These are phyloP conservation scores for Urocitellus parryii DNA, from an alignment of 2,113 vertebrate species.

Conservation along the genomic window DNA sequence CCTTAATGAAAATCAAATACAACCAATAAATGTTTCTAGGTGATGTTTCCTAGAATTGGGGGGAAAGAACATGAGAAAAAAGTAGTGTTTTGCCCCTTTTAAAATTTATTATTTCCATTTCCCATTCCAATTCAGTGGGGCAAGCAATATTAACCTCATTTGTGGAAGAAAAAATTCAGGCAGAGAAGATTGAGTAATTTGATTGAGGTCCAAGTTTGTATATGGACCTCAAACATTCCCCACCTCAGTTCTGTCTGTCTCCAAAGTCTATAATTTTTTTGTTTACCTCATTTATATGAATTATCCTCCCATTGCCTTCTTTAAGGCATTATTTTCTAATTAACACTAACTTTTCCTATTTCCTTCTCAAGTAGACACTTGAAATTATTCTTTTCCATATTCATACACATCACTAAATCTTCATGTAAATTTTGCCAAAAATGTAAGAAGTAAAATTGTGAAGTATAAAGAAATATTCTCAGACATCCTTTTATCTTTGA, in stretches of 20 bases:
- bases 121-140: neutral
- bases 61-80: neutral
- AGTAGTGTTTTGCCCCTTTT: neutral
- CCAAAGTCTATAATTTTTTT: neutral
- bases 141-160: neutral
- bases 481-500: neutral
- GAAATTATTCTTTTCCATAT: neutral
- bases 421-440: neutral
- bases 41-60: neutral
- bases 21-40: neutral
- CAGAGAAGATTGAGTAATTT: neutral
- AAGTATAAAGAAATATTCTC: neutral
- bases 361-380: neutral
- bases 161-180: neutral
- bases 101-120: neutral
- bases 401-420: neutral
- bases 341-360: neutral
- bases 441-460: neutral
- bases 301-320: neutral
- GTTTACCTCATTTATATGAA: neutral
- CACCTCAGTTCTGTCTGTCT: neutral
- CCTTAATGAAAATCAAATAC: neutral
- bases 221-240: neutral
- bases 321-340: neutral
- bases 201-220: neutral